Percentiles rank a stretch among this genome's conserved stretches.
Evolutionary conservation across 2,113 vertebrate species (phyloP).

Genomic region (Marmota flaviventris): DNA sequence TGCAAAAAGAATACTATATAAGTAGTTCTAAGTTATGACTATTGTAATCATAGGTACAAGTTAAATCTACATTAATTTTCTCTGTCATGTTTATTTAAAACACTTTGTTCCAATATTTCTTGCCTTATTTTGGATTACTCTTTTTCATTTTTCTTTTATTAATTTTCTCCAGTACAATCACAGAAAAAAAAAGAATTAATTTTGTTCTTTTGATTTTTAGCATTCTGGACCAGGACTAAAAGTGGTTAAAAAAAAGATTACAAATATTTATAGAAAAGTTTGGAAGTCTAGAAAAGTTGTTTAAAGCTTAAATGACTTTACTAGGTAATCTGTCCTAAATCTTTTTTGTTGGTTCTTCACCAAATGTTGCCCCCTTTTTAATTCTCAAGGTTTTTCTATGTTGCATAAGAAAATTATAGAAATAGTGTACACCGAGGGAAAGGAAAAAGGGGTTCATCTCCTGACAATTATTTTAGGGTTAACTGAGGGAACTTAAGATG

Average conservation of each 20-base stretch:
- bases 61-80: neutral
- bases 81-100: neutral
- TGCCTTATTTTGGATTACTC: neutral
- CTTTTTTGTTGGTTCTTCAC: neutral
- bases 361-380: neutral
- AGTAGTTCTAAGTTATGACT: neutral
- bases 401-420: neutral
- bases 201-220: neutral
- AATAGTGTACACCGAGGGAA: neutral
- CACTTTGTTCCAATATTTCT: neutral
- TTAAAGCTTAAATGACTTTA: neutral
- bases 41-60: neutral
- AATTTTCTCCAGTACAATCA: neutral
- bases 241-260: neutral
- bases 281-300: neutral
- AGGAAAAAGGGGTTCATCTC: neutral
- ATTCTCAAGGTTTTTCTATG: neutral
- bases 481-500: neutral
- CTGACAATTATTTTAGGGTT: neutral
- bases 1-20: neutral
- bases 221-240: neutral
- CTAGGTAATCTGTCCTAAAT: accelerated
- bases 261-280: neutral
- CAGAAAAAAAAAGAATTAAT: neutral
- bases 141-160: neutral